Conservation (phyloP, 2,888 invertebrate species). For the Achlya flavicornis region DNA sequence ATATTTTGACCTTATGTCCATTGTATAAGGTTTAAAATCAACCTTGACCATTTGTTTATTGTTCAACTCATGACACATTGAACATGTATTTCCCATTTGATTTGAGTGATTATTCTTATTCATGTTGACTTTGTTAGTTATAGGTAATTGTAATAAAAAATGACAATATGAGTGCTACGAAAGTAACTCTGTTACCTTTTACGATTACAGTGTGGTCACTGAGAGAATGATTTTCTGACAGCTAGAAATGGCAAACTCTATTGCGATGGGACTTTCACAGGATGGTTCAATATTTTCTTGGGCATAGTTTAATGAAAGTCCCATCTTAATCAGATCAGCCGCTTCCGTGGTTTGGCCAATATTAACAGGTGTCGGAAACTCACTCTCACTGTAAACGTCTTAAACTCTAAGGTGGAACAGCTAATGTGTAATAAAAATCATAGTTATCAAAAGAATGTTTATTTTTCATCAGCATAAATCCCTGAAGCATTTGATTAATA, state of each 20-base stretch:
- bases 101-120: not conserved
- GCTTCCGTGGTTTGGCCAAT: too few species aligned
- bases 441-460: slow-evolving; percentile 24
- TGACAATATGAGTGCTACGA: too few species aligned
- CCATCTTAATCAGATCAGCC: too few species aligned
- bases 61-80: not conserved
- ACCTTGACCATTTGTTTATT: not conserved
- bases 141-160: not conserved
- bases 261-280: too few species aligned
- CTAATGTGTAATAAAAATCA: not conserved
- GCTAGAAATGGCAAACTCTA: too few species aligned
- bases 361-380: too few species aligned
- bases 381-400: too few species aligned
- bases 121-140: not conserved
- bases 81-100: not conserved
- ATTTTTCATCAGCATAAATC: slow-evolving; percentile 28
- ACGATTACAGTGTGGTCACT: not conserved
- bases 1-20: not conserved
- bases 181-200: too few species aligned
- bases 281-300: too few species aligned
- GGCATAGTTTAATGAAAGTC: too few species aligned
- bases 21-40: not conserved
- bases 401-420: too few species aligned
- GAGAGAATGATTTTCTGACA: too few species aligned
- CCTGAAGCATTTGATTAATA: slow-evolving; percentile 36